Base-by-base conservation (phyloP, 2,888 invertebrate species). In the Tiphia femorata region DNA sequence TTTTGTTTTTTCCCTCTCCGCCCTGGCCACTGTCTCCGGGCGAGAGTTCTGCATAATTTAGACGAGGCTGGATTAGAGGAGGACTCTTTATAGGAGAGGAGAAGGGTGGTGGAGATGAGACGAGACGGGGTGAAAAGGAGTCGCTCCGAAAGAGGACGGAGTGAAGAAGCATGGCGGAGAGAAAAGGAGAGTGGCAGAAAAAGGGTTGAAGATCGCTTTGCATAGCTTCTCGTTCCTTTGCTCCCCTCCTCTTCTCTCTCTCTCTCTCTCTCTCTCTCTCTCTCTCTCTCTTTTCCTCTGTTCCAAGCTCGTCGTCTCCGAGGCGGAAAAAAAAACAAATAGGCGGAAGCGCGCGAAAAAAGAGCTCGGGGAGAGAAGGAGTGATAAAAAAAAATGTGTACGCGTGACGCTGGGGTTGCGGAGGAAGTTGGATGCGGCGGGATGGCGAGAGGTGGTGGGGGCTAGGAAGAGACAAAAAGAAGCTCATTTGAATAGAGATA, bases 401-500 rank as follows among this genome's bases (percentile, higher is more conserved):
- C 12, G 30, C 29, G 49, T 50, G 43, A 30, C 23, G 29, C 3
- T 12, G 38, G 38, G 25, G 29, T 56, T 37, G 21, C 10, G 47
- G 21, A 29, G 25, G 49, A 30, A n/a, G n/a, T n/a, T n/a, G 50
- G 14, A 27, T 4, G n/a, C 4, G 27, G 12, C 16, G 29, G 30
- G 14, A n/a, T 6, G 20, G n/a, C 10, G 38, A 19, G 23, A n/a
- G 20, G 23, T 23, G 27, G 27, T 49, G 49, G 38, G 35, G 12
- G 35, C 49, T 42, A 58, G 20, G 25, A 10, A 21, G 51, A 48
- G 27, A 54, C 46, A 53, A 21, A 25, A 6, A 43, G 35, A 33
- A 33, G 72, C 75, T 79, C 76, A 77, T 80, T 80, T 80, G 76
- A 80, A 81, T 79, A 74, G 74, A n/a, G n/a, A 75, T 75, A 77